Percentiles rank a stretch among this genome's conserved stretches.
phyloP scores from a whole-genome alignment of 2,888 invertebrate species.

The Xestia xanthographa region DNA sequence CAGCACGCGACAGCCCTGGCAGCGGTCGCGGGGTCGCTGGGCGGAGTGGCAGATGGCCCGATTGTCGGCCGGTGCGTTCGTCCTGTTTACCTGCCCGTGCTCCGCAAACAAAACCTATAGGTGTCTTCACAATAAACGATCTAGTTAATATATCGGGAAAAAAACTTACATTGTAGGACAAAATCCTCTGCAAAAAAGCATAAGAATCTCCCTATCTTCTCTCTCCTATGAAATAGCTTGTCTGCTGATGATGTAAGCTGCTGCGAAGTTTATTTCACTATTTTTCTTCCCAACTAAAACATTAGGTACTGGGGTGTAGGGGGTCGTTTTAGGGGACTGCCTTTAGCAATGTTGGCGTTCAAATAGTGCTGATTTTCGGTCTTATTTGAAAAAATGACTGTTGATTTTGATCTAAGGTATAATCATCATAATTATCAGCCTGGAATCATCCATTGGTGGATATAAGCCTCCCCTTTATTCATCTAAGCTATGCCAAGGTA shows the following conservation, averaged over 20 bases:
- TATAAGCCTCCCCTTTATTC: neutral
- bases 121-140: constrained; percentile 36
- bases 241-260: neutral
- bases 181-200: neutral
- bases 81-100: constrained; percentile 78
- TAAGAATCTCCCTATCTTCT: neutral
- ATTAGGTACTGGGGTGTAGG: neutral
- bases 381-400: neutral
- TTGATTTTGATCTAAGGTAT: neutral
- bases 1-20: constrained; percentile 45
- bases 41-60: constrained; percentile 82
- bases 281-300: neutral
- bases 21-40: constrained; percentile 76
- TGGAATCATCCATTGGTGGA: neutral
- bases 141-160: neutral
- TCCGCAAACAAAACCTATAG: constrained; percentile 71
- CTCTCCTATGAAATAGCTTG: neutral
- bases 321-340: neutral
- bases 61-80: constrained; percentile 74
- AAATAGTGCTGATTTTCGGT: neutral
- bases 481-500: neutral
- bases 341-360: neutral
- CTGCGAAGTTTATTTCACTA: neutral
- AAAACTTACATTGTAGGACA: neutral
- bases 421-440: neutral